phyloP scores from a whole-genome alignment of 2,113 vertebrate species.

The Takifugu flavidus region DNA sequence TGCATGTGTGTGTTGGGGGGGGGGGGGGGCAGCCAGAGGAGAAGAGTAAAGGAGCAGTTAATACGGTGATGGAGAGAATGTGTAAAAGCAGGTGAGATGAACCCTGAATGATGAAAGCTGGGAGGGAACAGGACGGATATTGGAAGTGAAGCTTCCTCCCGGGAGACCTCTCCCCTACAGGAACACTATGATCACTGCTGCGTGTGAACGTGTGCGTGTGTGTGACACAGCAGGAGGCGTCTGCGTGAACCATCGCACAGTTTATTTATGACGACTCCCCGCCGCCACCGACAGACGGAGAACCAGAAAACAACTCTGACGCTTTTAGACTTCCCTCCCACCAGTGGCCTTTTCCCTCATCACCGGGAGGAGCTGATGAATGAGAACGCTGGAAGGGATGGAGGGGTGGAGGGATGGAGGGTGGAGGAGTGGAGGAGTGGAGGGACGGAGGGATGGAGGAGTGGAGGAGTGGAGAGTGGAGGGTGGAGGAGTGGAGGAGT shows the following conservation, averaged over 20 bases:
- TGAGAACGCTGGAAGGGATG: too few relatives aligned
- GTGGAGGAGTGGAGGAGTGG: too few relatives aligned
- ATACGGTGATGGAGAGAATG: conserved; percentile 25
- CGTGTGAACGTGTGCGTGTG: conserved; percentile 4
- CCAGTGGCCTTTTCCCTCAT: conserved; percentile 21
- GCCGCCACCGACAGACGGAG: conserved; percentile 40
- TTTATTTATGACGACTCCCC: conserved; percentile 65
- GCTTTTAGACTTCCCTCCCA: conserved; percentile 19
- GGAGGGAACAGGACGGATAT: conserved; percentile 38
- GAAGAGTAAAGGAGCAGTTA: conserved; percentile 40
- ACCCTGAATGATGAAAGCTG: conserved; percentile 30
- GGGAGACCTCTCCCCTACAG: conserved; percentile 49
- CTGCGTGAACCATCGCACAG: conserved; percentile 63
- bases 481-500: too few relatives aligned
- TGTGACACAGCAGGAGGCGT: conserved; percentile 52
- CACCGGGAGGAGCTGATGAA: not conserved
- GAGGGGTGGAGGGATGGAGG: too few relatives aligned
- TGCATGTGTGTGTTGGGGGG: conserved; percentile 52
- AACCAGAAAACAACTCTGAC: conserved; percentile 30
- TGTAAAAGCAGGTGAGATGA: conserved; percentile 40
- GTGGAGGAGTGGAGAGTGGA: too few relatives aligned
- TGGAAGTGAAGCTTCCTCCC: conserved; percentile 43
- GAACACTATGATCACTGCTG: conserved; percentile 54
- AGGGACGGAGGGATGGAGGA: too few relatives aligned
- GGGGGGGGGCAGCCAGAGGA: conserved; percentile 12